Base-by-base conservation (phyloP, 2,797 vertebrate species). In the Brotula barbata region DNA sequence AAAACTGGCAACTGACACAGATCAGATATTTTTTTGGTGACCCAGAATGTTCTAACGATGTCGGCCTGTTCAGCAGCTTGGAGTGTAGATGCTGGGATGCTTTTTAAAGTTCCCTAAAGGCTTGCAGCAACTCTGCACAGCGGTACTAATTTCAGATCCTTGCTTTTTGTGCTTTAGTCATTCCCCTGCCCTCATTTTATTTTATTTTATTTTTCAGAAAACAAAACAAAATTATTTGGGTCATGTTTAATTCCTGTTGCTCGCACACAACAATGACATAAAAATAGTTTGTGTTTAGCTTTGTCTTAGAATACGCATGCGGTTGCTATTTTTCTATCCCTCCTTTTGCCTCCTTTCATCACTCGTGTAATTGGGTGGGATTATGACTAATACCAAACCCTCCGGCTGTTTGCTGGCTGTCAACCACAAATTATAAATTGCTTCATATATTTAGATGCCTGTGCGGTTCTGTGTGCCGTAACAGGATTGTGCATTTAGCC, bases 381-480 rank as follows among this genome's bases (percentile, higher is more conserved):
- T 84, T 81, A 78, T 71, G 75, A 80, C 61, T 77, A 78, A 79
- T 63, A 61, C 68, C 56, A 58, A 73, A 52, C 59, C 77, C 66
- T 57, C 44, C 1, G 41, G 76, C 73, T 78, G 74, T 80, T 80
- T 80, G 71, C 3, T 1, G 20, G 58, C 47, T 74, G 68, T 83
- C 70, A 40, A 68, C 63, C 58, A 52, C 51, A 52, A 60, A 83
- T 84, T 76, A 81, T 54, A 33, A 57, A 73, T 58, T 37, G 40
- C 58, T 56, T 63, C 23, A 75, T 78, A 48, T 66, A 28, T 77
- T 56, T 64, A 42, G 59, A 62, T 52, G 44, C 19, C 12, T 40
- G 20, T 47, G 22, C 16, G 44, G 9, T 25, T 47, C 15, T 36
- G 45, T 74, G 41, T 68, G 53, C 49, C 55, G 16, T 16, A 45